phyloP scores from a whole-genome alignment of 2,113 vertebrate genomes.

The Campylomormyrus tamandua region DNA sequence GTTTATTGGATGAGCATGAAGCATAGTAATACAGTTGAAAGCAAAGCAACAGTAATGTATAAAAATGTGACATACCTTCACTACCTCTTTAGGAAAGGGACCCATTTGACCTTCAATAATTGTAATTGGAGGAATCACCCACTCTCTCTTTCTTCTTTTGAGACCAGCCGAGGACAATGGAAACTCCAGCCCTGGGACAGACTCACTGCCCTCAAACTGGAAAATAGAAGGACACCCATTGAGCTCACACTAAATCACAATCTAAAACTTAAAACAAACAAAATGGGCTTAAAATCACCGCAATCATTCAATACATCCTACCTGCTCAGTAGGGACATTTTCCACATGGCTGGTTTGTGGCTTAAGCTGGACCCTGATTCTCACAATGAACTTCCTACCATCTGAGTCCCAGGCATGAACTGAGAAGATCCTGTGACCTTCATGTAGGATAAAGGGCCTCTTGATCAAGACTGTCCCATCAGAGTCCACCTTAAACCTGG shows the following conservation, averaged over 20 bases:
- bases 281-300: neutral
- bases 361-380: slow-evolving; percentile 35
- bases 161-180: slow-evolving; percentile 37
- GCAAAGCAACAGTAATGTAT: neutral
- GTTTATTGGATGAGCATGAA: neutral
- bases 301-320: neutral
- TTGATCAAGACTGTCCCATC: slow-evolving; percentile 48
- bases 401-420: slow-evolving; percentile 44
- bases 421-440: slow-evolving; percentile 36
- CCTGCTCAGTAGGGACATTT: slow-evolving; percentile 7
- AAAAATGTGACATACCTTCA: slow-evolving; percentile 37
- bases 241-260: neutral
- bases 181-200: slow-evolving; percentile 44
- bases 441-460: slow-evolving; percentile 36
- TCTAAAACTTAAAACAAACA: neutral
- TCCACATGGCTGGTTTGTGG: neutral
- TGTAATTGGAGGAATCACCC: slow-evolving; percentile 49
- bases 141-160: slow-evolving; percentile 55
- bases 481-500: neutral
- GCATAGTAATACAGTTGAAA: neutral
- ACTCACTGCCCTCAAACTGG: slow-evolving; percentile 19
- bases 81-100: slow-evolving; percentile 35
- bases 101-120: slow-evolving; percentile 41
- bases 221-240: too few relatives aligned
- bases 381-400: slow-evolving; percentile 34